Base-by-base conservation (phyloP, 2,888 invertebrate genomes). In the Pharmacophagus antenor region DNA sequence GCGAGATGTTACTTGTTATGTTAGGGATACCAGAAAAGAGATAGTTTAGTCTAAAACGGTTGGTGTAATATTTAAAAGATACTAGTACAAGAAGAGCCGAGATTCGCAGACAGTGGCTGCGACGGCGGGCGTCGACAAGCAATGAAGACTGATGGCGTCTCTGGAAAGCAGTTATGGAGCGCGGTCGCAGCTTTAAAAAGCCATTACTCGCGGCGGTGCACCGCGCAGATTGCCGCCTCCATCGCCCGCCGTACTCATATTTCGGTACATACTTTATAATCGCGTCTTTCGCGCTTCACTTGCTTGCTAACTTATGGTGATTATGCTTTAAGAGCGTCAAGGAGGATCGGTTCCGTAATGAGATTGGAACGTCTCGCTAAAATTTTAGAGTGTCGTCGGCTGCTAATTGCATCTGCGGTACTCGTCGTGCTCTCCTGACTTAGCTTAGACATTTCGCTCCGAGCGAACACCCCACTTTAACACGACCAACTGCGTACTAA, bases 161-260 rank as follows among this genome's bases (percentile, higher is more conserved):
- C 85, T 84, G 82, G 78, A 78, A 86, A 89, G 88, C 85, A 83
- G 87, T 86, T 87, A 88, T 85, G 88, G 90, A 90, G 88, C 91
- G 85, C 85, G 88, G 88, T 90, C 91, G 91, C 85, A 89, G 88
- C 88, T 89, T 90, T 88, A 90, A 90, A 90, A 90, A 88, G 87
- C 89, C 87, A 89, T 90, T 90, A 90, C 86, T 80, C 81, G 84
- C 77, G 80, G 86, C 85, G 80, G 74, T 88, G 88, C 87, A 87
- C 81, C 85, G 80, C 85, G 81, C 81, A 88, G 87, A 88, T 88
- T 87, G 88, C 82, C 73, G 79, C 67, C 68, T 64, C 69, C 65
- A 62, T 66, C 70, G 68, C 67, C 76, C 70, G 71, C 72, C 75
- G 76, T 73, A 79, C 80, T 85, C 86, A 88, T 88, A 88, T 89